Evolutionary conservation across 2,113 vertebrate genomes (phyloP).

Genomic region (Lophotis ruficrista): DNA sequence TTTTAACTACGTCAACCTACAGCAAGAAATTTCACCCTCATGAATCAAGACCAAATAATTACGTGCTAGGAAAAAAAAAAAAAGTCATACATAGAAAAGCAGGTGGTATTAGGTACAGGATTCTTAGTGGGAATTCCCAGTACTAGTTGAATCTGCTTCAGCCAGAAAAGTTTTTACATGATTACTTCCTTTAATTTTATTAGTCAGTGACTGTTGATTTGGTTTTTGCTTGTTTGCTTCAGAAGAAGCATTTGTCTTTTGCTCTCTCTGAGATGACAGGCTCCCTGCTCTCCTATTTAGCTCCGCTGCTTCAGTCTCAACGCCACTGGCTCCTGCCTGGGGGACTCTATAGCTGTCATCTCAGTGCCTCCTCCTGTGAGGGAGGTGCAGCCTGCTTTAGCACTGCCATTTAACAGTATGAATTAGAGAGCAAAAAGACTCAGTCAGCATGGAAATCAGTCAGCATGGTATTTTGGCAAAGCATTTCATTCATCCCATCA

Average conservation of each 20-base stretch:
- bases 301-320: background rate
- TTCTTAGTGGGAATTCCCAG: background rate
- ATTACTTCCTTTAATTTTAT: background rate
- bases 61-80: background rate
- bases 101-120: background rate
- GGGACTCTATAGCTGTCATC: background rate
- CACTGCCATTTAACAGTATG: background rate
- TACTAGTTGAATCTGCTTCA: background rate
- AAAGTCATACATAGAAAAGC: background rate
- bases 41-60: background rate
- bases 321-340: background rate
- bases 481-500: background rate
- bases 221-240: background rate
- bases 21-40: background rate
- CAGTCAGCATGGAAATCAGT: background rate
- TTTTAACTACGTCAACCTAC: background rate
- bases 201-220: background rate
- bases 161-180: background rate
- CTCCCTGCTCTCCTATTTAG: background rate
- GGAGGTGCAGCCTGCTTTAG: background rate
- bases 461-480: background rate
- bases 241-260: background rate
- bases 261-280: background rate
- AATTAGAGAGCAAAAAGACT: background rate
- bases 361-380: background rate